Conservation (phyloP, 2,888 invertebrate species). For the Troilus luridus region DNA sequence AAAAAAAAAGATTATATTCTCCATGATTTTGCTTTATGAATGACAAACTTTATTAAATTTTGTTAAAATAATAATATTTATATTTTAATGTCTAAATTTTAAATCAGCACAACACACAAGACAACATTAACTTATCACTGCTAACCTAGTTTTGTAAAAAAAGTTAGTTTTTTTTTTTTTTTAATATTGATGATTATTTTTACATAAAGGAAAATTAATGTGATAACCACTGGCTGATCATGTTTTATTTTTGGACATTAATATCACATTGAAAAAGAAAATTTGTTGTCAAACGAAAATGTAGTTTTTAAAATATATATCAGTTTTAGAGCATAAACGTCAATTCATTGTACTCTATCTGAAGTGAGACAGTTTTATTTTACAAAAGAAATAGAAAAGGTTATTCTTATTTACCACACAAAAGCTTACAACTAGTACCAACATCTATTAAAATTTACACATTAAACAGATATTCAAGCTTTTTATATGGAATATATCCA, state of each 20-base stretch:
- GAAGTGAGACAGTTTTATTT: background rate
- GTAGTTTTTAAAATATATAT: background rate
- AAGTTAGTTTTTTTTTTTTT: background rate
- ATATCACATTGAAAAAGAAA: background rate
- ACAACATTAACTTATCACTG: background rate
- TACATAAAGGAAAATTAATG: background rate
- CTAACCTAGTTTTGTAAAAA: background rate
- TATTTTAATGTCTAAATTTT: background rate
- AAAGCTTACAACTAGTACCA: conserved; percentile 24
- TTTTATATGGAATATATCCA: background rate
- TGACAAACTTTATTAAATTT: background rate
- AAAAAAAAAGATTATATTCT: background rate
- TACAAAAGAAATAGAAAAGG: background rate
- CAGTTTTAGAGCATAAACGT: background rate
- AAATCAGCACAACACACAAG: background rate
- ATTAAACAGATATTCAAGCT: conserved; percentile 5
- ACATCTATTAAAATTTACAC: conserved; percentile 25
- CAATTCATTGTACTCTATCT: background rate
- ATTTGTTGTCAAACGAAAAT: background rate
- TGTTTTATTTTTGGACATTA: background rate
- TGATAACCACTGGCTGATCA: background rate
- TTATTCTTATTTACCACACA: background rate
- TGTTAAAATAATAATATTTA: background rate
- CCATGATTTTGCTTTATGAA: background rate
- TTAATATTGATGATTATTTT: background rate